Percentiles rank a stretch among this genome's conserved stretches.
Conservation (phyloP, 1,140 invertebrate species). For the Lysiphlebus fabarum region DNA sequence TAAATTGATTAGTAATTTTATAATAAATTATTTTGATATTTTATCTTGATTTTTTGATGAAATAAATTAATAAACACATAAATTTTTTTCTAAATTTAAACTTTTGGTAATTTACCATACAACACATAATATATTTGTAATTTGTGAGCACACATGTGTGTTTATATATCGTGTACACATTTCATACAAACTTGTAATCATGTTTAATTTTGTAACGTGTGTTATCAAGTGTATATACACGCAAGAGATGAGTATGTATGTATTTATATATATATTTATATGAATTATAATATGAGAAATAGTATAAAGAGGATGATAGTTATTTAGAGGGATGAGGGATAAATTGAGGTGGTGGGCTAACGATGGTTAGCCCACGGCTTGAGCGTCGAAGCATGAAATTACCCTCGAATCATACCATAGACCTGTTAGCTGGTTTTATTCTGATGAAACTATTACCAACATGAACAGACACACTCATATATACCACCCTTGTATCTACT, state of each 20-base stretch:
- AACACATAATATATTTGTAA: slow-evolving; percentile 5
- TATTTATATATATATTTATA: too few relatives aligned
- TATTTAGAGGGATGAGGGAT: neutral
- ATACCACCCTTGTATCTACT: slow-evolving; percentile 6
- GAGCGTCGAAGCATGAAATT: slow-evolving; percentile 48
- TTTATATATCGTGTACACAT: neutral
- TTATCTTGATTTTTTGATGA: too few relatives aligned
- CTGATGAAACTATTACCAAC: slow-evolving; percentile 26
- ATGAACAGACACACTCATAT: neutral
- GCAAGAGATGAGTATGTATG: too few relatives aligned
- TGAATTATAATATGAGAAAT: slow-evolving; percentile 6
- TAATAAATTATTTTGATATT: too few relatives aligned
- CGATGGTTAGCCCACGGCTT: slow-evolving; percentile 39
- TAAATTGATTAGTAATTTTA: too few relatives aligned
- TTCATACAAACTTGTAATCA: too few relatives aligned
- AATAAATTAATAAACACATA: too few relatives aligned
- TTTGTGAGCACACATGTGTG: neutral
- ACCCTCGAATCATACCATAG: slow-evolving; percentile 27
- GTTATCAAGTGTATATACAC: neutral
- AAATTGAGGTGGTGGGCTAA: slow-evolving; percentile 18
- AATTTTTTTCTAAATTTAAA: too few relatives aligned
- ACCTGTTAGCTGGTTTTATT: slow-evolving; percentile 21
- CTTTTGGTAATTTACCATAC: neutral
- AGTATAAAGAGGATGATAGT: neutral
- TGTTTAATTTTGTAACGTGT: neutral